A percentile compares a stretch with the other conserved stretches of the same genome.
Evolutionary conservation across 2,113 vertebrate genomes (phyloP).

Genomic region (Pygoscelis adeliae): DNA sequence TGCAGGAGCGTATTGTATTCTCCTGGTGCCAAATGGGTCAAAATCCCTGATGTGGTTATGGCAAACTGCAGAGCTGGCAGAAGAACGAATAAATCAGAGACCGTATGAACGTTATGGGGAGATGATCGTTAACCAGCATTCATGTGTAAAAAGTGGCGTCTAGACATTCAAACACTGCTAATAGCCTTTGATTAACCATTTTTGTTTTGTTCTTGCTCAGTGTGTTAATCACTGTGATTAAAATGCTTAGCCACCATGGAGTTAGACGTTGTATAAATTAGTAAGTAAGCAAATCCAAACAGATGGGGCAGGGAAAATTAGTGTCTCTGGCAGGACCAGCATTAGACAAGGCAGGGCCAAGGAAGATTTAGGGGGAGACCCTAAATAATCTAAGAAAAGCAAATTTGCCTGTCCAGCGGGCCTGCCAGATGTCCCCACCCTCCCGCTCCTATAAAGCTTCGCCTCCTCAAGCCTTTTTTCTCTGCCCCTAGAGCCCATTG

Average conservation of each 20-base stretch:
- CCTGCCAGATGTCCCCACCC: background rate
- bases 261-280: slow-evolving; percentile 54
- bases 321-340: slow-evolving; percentile 38
- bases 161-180: slow-evolving; percentile 48
- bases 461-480: background rate
- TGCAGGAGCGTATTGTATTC: background rate
- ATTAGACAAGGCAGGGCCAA: slow-evolving; percentile 1
- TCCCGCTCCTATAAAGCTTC: background rate
- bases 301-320: slow-evolving; percentile 62
- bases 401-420: background rate
- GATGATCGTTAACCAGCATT: slow-evolving; percentile 61
- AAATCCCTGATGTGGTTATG: background rate
- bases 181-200: slow-evolving; percentile 70
- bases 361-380: slow-evolving; percentile 30
- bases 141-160: slow-evolving; percentile 31
- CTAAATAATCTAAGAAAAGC: slow-evolving; percentile 19
- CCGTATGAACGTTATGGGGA: background rate
- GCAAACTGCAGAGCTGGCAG: slow-evolving; percentile 28
- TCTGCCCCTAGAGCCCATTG: background rate
- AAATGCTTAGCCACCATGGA: slow-evolving; percentile 65
- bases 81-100: background rate
- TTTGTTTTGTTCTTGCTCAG: slow-evolving; percentile 67
- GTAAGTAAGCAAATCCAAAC: slow-evolving; percentile 65
- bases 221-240: slow-evolving; percentile 72
- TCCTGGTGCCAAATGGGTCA: slow-evolving; percentile 46